Conservation (phyloP, 2,888 invertebrate genomes). For the Lumbricus terrestris region DNA sequence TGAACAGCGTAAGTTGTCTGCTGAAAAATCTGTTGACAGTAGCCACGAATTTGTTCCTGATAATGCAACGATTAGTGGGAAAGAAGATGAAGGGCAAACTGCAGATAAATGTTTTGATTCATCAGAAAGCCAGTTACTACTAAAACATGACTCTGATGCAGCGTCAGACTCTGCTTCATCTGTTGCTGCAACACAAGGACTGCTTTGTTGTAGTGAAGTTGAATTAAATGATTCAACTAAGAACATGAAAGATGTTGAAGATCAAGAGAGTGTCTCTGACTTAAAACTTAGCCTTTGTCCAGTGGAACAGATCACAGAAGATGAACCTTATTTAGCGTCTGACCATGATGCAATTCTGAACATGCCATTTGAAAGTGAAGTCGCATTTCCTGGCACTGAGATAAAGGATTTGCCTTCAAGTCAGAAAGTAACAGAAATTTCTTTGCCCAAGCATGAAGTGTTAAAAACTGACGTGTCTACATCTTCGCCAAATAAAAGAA, state of each 20-base stretch:
- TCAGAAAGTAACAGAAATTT: neutral
- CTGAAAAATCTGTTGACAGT: neutral
- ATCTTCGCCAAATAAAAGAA: neutral
- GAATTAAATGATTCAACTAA: neutral
- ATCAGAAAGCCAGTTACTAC: neutral
- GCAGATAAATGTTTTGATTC: too few relatives aligned
- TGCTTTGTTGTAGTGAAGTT: too few relatives aligned
- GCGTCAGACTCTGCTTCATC: neutral
- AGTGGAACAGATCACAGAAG: neutral
- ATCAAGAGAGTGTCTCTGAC: neutral
- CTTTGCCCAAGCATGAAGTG: neutral
- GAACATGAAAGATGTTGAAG: neutral
- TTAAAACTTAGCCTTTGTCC: neutral
- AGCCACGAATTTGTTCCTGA: neutral
- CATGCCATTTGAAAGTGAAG: neutral
- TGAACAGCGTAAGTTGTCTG: neutral
- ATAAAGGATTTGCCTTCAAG: neutral
- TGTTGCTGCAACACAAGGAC: neutral
- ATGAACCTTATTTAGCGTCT: neutral
- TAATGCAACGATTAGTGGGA: neutral
- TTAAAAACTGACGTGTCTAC: neutral
- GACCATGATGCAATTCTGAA: neutral
- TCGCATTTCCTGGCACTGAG: neutral
- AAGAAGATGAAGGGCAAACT: neutral
- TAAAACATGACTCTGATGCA: neutral